Conservation (phyloP, 2,888 invertebrate genomes). For the Drosophila incognita region DNA sequence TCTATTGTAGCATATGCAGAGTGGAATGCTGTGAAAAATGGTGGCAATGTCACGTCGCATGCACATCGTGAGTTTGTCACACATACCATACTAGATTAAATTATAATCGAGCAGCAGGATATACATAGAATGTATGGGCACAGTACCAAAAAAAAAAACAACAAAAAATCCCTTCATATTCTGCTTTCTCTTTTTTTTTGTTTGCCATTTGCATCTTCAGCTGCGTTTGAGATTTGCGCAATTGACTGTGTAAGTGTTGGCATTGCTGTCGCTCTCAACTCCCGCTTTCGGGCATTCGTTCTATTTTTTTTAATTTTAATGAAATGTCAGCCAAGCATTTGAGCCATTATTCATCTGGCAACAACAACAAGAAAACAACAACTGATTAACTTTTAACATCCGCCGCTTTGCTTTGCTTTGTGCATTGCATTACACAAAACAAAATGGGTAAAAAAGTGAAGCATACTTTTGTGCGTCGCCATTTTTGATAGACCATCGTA, state of each 20-base stretch:
- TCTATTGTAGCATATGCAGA: slow-evolving; percentile 45
- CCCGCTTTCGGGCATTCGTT: slow-evolving; percentile 32
- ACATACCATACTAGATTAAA: slow-evolving; percentile 82
- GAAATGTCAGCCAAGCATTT: slow-evolving; percentile 70
- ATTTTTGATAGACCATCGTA: slow-evolving; percentile 72
- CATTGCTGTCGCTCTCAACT: slow-evolving; percentile 29
- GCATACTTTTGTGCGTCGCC: slow-evolving; percentile 69
- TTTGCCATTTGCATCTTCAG: slow-evolving; percentile 64
- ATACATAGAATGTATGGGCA: slow-evolving; percentile 26
- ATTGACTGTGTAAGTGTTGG: slow-evolving; percentile 79
- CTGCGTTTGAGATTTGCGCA: slow-evolving; percentile 72
- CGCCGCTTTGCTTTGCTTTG: slow-evolving; percentile 51
- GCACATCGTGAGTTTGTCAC: slow-evolving; percentile 69
- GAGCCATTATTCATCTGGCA: slow-evolving; percentile 71
- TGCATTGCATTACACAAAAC: slow-evolving; percentile 67
- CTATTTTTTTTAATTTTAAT: slow-evolving; percentile 60
- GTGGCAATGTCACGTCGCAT: slow-evolving; percentile 74
- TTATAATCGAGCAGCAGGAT: slow-evolving; percentile 75
- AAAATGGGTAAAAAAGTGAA: slow-evolving; percentile 36
- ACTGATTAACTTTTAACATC: slow-evolving; percentile 79
- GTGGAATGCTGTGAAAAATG: slow-evolving; percentile 74
- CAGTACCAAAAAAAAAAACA: slow-evolving; percentile 23
- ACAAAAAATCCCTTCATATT: slow-evolving; percentile 1
- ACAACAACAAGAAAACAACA: slow-evolving; percentile 43
- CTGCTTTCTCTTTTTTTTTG: neutral